phyloP scores from a whole-genome alignment of 2,888 invertebrate species.

The Limenitis camilla region DNA sequence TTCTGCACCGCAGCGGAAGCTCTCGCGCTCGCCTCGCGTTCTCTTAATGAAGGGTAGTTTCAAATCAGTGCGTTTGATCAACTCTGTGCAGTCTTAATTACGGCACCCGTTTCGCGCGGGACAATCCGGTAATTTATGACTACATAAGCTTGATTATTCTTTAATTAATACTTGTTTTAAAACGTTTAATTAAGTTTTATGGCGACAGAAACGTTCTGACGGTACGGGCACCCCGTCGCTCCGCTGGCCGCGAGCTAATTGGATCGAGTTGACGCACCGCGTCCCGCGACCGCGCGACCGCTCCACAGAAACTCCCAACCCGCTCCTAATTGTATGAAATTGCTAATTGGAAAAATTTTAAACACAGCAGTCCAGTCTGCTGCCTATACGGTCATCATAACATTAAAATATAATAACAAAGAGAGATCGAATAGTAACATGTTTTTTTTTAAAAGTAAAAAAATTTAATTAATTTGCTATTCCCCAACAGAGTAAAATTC shows the following conservation, averaged over 20 bases:
- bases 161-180: slow-evolving; percentile 77
- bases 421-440: slow-evolving; percentile 21
- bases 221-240: slow-evolving; percentile 58
- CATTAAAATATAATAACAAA: background rate
- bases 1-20: slow-evolving; percentile 74
- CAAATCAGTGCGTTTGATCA: slow-evolving; percentile 76
- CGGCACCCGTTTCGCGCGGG: slow-evolving; percentile 72
- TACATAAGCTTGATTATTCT: slow-evolving; percentile 77
- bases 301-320: slow-evolving; percentile 35
- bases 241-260: slow-evolving; percentile 73
- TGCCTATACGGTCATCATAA: slow-evolving; percentile 40
- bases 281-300: slow-evolving; percentile 38
- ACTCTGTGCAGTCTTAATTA: slow-evolving; percentile 75
- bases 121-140: slow-evolving; percentile 76
- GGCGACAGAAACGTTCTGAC: slow-evolving; percentile 67
- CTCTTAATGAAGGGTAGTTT: slow-evolving; percentile 75
- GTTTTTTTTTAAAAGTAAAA: background rate
- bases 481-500: background rate
- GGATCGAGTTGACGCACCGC: slow-evolving; percentile 72
- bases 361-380: slow-evolving; percentile 67
- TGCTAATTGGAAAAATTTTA: slow-evolving; percentile 75
- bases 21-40: slow-evolving; percentile 54
- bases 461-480: background rate
- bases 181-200: slow-evolving; percentile 77
- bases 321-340: slow-evolving; percentile 73